Percentiles rank a stretch among this genome's conserved stretches.
Conservation (phyloP, 2,113 vertebrate genomes). For the Thinocorus orbignyianus region DNA sequence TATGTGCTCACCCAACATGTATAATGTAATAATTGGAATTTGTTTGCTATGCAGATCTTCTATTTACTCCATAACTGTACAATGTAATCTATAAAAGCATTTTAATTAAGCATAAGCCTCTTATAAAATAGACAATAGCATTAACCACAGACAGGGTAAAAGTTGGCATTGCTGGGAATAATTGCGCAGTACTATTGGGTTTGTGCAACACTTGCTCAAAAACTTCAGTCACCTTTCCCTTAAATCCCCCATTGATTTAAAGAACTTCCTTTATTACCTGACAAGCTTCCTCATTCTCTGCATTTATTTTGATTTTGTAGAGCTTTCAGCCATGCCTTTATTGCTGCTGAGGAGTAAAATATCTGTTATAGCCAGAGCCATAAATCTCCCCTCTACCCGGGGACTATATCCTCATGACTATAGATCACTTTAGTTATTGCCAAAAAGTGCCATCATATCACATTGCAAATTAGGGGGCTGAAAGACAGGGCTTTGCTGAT, state of each 20-base stretch:
- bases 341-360: constrained; percentile 71
- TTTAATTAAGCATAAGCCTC: background rate
- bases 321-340: constrained; percentile 71
- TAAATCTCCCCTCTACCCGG: constrained; percentile 63
- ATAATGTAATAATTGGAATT: background rate
- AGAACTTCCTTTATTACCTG: constrained; percentile 71
- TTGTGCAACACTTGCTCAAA: background rate
- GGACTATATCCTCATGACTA: constrained; percentile 28
- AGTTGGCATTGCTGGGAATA: background rate
- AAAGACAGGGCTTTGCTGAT: constrained; percentile 8
- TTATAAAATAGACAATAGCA: background rate
- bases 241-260: constrained; percentile 64
- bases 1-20: background rate
- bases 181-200: background rate
- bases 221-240: constrained; percentile 39
- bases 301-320: constrained; percentile 74
- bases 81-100: background rate
- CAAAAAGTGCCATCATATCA: constrained; percentile 55
- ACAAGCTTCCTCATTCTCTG: constrained; percentile 60
- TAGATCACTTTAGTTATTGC: constrained; percentile 62
- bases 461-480: constrained; percentile 49
- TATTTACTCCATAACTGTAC: too few species aligned
- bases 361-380: constrained; percentile 54
- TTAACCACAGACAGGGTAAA: background rate
- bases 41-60: background rate